Conservation (phyloP, 2,797 vertebrate species). For the Psittacula echo region DNA sequence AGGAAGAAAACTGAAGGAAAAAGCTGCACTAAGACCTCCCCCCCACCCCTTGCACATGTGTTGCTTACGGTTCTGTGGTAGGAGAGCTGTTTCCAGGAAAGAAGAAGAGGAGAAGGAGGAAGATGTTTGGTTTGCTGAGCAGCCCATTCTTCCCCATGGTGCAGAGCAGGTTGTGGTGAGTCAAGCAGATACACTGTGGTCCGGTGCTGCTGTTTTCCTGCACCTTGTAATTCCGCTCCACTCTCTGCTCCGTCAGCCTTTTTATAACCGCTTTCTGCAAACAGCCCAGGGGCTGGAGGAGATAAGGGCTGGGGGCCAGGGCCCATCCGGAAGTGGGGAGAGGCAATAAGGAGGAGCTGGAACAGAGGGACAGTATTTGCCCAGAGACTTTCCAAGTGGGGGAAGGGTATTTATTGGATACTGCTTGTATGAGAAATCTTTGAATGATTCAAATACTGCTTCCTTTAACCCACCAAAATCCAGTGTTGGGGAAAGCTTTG, state of each 20-base stretch:
- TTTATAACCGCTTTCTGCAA: slow-evolving; percentile 57
- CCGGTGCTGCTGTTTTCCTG: background rate
- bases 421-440: background rate
- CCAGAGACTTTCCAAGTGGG: slow-evolving; percentile 12
- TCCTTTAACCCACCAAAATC: background rate
- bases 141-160: slow-evolving; percentile 42
- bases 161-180: background rate
- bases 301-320: slow-evolving; percentile 65
- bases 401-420: slow-evolving; percentile 24
- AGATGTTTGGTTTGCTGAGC: slow-evolving; percentile 17
- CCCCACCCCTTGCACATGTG: background rate
- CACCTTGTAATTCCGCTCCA: slow-evolving; percentile 13
- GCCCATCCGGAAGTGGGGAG: slow-evolving; percentile 34
- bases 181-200: background rate
- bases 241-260: slow-evolving; percentile 38
- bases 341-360: slow-evolving; percentile 51
- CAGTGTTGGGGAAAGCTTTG: background rate
- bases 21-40: background rate
- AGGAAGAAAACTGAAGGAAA: background rate
- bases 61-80: slow-evolving; percentile 55
- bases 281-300: slow-evolving; percentile 53
- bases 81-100: slow-evolving; percentile 15
- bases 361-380: slow-evolving; percentile 17
- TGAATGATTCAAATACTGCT: background rate
- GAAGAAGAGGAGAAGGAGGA: slow-evolving; percentile 50